phyloP scores from a whole-genome alignment of 2,113 vertebrate species.

The Pygoscelis antarcticus region DNA sequence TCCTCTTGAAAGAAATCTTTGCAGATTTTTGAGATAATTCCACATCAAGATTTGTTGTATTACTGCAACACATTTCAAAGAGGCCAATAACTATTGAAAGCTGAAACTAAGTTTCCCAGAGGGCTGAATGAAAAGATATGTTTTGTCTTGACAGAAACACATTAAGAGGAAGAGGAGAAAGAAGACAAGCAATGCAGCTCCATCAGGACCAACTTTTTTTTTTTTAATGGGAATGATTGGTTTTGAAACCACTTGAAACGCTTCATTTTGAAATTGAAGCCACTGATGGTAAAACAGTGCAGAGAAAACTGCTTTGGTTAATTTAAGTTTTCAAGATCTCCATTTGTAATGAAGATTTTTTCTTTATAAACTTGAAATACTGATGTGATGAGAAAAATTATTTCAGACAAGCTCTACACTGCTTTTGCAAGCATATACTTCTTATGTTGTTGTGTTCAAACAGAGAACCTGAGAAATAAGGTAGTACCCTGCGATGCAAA shows the following conservation, averaged over 20 bases:
- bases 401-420: neutral
- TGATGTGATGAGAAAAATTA: neutral
- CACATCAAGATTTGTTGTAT: neutral
- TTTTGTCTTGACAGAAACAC: neutral
- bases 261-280: neutral
- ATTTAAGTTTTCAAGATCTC: neutral
- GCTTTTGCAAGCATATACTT: neutral
- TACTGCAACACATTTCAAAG: neutral
- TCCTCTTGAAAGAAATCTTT: neutral
- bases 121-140: neutral
- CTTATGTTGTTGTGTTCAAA: neutral
- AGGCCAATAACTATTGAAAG: neutral
- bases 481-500: neutral
- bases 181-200: neutral
- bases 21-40: neutral
- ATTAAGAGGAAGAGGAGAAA: fast-evolving
- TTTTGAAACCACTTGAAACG: neutral
- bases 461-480: neutral
- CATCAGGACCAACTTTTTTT: neutral
- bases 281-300: neutral
- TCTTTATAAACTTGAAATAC: neutral
- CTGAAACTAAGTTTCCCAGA: neutral
- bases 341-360: neutral
- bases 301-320: neutral
- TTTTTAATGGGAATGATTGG: neutral